Conservation (phyloP, 2,888 invertebrate genomes). For the Mesodorylaimus sp. region DNA sequence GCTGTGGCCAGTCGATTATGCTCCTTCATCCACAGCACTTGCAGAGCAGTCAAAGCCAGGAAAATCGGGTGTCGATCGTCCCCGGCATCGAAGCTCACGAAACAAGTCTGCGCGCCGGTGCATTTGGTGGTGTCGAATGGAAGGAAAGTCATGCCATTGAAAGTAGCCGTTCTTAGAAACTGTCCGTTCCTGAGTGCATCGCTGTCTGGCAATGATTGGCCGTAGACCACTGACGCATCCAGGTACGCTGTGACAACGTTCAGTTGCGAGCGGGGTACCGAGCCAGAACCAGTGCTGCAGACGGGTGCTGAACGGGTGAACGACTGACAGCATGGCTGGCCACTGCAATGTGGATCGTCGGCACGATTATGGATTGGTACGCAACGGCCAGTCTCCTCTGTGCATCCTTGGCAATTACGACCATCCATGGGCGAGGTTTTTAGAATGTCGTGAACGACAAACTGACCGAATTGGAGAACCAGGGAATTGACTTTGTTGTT, state of each 20-base stretch:
- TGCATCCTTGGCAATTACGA: slow-evolving; percentile 24
- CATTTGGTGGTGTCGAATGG: background rate
- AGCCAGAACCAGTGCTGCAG: too few species aligned
- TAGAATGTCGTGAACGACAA: slow-evolving; percentile 10
- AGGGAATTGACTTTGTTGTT: slow-evolving; percentile 14
- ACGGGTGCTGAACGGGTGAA: slow-evolving; percentile 64
- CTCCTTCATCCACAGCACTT: slow-evolving; percentile 55
- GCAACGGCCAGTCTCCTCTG: slow-evolving; percentile 24
- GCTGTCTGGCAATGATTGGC: slow-evolving; percentile 1
- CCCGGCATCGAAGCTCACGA: slow-evolving; percentile 23
- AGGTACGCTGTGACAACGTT: slow-evolving; percentile 6
- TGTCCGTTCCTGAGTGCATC: background rate
- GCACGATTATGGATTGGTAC: slow-evolving; percentile 20
- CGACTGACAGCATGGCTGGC: background rate
- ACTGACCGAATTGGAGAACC: slow-evolving; percentile 13
- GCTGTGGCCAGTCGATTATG: slow-evolving; percentile 68
- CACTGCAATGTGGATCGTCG: background rate
- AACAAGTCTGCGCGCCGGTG: background rate
- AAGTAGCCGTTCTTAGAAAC: background rate
- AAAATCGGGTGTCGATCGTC: slow-evolving; percentile 13
- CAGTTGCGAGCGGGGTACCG: too few species aligned
- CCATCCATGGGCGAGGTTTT: slow-evolving; percentile 20
- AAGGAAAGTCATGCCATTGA: slow-evolving; percentile 3
- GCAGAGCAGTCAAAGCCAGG: slow-evolving; percentile 38
- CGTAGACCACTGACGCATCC: slow-evolving; percentile 7